phyloP scores from a whole-genome alignment of 2,888 invertebrate genomes.

The Papilio protenor region DNA sequence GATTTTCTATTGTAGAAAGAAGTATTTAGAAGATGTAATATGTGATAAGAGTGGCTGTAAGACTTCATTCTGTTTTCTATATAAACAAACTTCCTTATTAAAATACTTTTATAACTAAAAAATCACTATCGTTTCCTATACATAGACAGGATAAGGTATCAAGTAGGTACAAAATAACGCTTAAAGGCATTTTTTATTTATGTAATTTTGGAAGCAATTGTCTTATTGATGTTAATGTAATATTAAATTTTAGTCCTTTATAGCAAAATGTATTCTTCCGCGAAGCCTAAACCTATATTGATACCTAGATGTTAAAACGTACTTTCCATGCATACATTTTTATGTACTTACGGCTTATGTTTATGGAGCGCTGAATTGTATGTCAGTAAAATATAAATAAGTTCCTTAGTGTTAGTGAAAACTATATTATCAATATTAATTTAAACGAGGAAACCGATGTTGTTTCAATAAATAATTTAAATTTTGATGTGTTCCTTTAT shows the following conservation, averaged over 20 bases:
- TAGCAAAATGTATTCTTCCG: constrained; percentile 66
- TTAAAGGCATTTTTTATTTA: constrained; percentile 64
- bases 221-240: constrained; percentile 64
- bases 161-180: constrained; percentile 72
- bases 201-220: constrained; percentile 72
- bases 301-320: constrained; percentile 68
- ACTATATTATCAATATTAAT: constrained; percentile 68
- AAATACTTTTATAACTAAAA: constrained; percentile 41
- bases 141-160: constrained; percentile 65
- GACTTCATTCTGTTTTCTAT: constrained; percentile 67
- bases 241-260: constrained; percentile 61
- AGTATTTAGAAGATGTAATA: constrained; percentile 77
- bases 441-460: constrained; percentile 71
- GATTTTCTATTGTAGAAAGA: constrained; percentile 82
- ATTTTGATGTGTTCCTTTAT: constrained; percentile 65
- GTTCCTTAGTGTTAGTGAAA: constrained; percentile 78
- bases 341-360: constrained; percentile 75
- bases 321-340: constrained; percentile 55
- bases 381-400: constrained; percentile 70
- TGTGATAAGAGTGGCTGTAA: constrained; percentile 84
- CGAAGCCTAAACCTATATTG: constrained; percentile 74
- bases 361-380: constrained; percentile 71
- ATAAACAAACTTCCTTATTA: constrained; percentile 58
- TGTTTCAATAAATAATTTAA: constrained; percentile 84
- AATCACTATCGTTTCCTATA: constrained; percentile 59